Base-by-base conservation (phyloP, 2,888 invertebrate species). In the Spilosoma lubricipeda region DNA sequence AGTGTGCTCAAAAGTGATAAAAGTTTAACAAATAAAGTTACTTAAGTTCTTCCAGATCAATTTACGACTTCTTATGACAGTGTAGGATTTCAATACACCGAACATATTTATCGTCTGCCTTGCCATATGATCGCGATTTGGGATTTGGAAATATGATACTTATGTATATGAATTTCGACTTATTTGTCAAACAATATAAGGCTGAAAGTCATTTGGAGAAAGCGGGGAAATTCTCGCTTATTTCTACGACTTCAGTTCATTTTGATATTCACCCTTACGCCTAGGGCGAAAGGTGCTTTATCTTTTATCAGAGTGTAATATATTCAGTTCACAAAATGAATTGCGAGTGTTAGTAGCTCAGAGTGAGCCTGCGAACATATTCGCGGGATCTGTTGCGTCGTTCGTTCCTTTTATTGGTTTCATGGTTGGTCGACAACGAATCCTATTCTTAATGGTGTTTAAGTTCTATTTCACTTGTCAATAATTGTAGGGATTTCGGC, bases 251-350 rank as follows among this genome's bases (percentile, higher is more conserved):
- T 91, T 87, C 89, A 77, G 80, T 79, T 80, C 80, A 76, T 82
- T 88, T 81, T 88, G 87, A 94, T 89, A 91, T 88, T 92, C 87
- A 86, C 80, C 89, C 90, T 90, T 94, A 92, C 89, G 79, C 77
- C 73, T 73, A 82, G 79, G 79, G 81, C 66, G 79, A 88, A 91
- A 91, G 90, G 94, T 92, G 83, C 88, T 89, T 90, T 93, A 90
- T 93, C 87, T 89, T 85, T 89, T 91, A 91, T 87, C 82, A 79
- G 72, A 73, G 78, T 80, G 85, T 95, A 95, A 95, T 95, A 91
- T 95, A 95, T 95, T 95, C 95, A 93, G 94, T 95, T 94, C 94
- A 90, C 94, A 95, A 95, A 95, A 95, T 95, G 95, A 95, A 95
- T 95, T 95, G 95, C 93, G 93, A 94, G 93, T 94, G 95, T 95